Evolutionary conservation across 2,888 invertebrate species (phyloP).

Genomic region (Isoperla grammatica): DNA sequence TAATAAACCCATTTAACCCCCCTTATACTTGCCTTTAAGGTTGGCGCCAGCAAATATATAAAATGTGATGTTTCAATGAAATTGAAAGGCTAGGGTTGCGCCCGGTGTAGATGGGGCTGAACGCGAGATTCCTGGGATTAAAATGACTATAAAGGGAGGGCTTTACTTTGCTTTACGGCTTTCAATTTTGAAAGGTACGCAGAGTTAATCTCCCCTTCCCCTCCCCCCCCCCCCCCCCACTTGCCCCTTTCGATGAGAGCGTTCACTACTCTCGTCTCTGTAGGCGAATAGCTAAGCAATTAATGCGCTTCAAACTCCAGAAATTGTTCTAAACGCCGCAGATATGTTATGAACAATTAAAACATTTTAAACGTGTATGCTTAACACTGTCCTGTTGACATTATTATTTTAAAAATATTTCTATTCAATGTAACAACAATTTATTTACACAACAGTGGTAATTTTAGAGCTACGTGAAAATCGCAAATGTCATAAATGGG

Average conservation of each 20-base stretch:
- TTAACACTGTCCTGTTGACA: too few relatives aligned
- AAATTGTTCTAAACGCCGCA: too few relatives aligned
- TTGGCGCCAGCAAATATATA: slow-evolving; percentile 3
- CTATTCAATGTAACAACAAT: too few relatives aligned
- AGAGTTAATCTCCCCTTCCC: slow-evolving; percentile 9
- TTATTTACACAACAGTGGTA: too few relatives aligned
- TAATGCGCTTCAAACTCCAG: too few relatives aligned
- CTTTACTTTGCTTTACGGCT: slow-evolving; percentile 17
- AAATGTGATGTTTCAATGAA: slow-evolving; percentile 14
- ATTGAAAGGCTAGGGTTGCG: slow-evolving; percentile 12
- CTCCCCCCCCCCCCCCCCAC: neutral
- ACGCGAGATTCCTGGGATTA: slow-evolving; percentile 11
- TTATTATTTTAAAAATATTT: too few relatives aligned
- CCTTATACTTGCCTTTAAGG: neutral
- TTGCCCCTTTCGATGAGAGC: neutral
- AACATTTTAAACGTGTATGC: too few relatives aligned
- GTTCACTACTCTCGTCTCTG: neutral
- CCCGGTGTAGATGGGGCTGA: neutral
- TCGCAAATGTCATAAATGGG: too few relatives aligned
- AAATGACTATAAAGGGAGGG: slow-evolving; percentile 15
- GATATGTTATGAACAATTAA: too few relatives aligned
- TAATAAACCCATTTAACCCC: slow-evolving; percentile 12
- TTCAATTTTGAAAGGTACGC: slow-evolving; percentile 15
- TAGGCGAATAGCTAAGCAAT: too few relatives aligned
- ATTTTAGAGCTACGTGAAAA: too few relatives aligned